Conservation (phyloP, 2,113 vertebrate species). For the Cyprinodon variegatus region DNA sequence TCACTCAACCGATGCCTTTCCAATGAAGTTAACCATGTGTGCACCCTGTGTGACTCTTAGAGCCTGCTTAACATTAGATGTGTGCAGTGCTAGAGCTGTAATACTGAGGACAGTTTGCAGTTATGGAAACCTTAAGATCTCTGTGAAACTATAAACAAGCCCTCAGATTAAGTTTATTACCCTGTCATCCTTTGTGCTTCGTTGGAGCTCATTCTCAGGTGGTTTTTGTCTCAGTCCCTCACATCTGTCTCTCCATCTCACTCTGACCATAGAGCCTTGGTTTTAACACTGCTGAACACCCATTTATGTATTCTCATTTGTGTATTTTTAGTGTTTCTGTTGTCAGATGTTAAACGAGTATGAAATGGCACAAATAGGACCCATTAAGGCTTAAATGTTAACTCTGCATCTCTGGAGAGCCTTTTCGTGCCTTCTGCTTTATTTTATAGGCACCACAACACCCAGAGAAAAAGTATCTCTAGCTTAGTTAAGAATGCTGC, state of each 20-base stretch:
- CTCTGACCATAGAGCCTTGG: neutral
- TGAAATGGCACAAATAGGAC: constrained; percentile 14
- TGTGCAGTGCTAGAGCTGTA: neutral
- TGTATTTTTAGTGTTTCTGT: constrained; percentile 3
- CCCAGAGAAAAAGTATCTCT: neutral
- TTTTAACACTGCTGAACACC: neutral
- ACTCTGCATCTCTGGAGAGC: constrained; percentile 12
- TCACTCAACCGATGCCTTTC: neutral
- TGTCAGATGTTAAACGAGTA: constrained; percentile 9
- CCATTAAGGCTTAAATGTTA: constrained; percentile 11
- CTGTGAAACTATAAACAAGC: neutral
- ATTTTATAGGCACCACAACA: neutral
- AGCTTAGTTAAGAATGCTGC: neutral
- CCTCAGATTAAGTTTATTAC: neutral
- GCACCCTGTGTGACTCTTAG: neutral
- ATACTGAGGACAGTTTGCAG: neutral
- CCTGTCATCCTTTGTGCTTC: neutral
- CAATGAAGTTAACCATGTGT: neutral
- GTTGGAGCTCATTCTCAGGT: neutral
- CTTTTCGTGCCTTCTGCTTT: constrained; percentile 2
- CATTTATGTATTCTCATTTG: constrained; percentile 1
- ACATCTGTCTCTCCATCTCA: constrained; percentile 9
- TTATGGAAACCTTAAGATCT: neutral
- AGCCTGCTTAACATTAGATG: neutral
- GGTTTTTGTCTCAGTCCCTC: constrained; percentile 1